A percentile compares a stretch with the other conserved stretches of the same genome.
These are phyloP conservation scores for Himalopsyche japonica DNA, from an alignment of 2,888 invertebrate genomes.

Conservation along the genomic window DNA sequence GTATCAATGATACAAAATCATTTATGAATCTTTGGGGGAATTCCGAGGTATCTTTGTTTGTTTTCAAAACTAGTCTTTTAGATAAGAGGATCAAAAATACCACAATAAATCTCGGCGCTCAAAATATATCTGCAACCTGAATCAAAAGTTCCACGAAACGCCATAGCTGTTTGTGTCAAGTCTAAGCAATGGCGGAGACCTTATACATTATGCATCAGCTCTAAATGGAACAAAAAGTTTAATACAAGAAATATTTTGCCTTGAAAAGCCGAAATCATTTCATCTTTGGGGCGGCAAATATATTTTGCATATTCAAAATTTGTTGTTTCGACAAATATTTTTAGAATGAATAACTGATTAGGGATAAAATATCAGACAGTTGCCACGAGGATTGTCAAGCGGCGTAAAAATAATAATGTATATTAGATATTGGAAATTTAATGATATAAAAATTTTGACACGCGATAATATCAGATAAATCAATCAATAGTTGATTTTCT, in stretches of 20 bases:
- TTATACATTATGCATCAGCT: neutral
- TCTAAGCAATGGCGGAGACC: neutral
- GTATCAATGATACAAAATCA: too few species aligned
- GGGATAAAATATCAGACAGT: too few species aligned
- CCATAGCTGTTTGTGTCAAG: neutral
- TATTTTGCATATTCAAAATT: too few species aligned
- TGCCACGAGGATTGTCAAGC: too few species aligned
- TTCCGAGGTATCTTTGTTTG: neutral
- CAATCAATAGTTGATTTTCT: too few species aligned
- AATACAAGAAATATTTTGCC: neutral
- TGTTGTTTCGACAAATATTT: too few species aligned
- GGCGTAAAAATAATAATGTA: too few species aligned
- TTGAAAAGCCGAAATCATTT: neutral
- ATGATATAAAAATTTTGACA: too few species aligned
- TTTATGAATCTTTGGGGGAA: too few species aligned
- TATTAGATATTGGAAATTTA: too few species aligned
- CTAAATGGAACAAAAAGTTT: neutral
- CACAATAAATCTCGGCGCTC: neutral
- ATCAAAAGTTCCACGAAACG: neutral
- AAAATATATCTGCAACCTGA: neutral
- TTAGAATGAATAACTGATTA: too few species aligned
- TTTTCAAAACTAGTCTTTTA: neutral
- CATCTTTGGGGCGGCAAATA: neutral
- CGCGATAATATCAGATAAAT: too few species aligned
- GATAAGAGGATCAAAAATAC: neutral